Conservation (phyloP, 2,113 vertebrate species). For the Aspiorhynchus laticeps region DNA sequence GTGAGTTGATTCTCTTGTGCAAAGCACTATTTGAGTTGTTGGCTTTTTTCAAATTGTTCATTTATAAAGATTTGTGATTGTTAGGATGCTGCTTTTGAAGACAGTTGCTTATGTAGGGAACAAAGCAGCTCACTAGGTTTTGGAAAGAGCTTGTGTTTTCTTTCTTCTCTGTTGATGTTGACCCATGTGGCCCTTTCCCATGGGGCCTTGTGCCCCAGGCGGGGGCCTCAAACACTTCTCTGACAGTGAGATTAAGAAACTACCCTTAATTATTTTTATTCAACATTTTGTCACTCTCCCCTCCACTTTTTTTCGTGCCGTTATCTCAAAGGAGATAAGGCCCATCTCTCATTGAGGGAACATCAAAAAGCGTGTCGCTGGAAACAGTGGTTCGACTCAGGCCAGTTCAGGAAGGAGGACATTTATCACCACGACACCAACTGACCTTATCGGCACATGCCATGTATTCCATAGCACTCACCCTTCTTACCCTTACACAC, state of each 20-base stretch:
- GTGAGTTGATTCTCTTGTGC: background rate
- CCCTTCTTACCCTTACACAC: slow-evolving; percentile 42
- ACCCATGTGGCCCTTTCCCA: slow-evolving; percentile 26
- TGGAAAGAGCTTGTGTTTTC: slow-evolving; percentile 10
- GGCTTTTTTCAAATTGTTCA: background rate
- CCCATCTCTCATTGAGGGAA: slow-evolving; percentile 64
- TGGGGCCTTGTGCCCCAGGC: background rate
- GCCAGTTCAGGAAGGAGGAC: slow-evolving; percentile 69
- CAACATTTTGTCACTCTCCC: slow-evolving; percentile 59
- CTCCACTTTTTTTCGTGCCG: slow-evolving; percentile 47
- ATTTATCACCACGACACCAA: slow-evolving; percentile 77
- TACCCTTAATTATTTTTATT: slow-evolving; percentile 71
- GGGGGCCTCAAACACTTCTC: slow-evolving; percentile 16
- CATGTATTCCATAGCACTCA: slow-evolving; percentile 62
- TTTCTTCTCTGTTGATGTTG: slow-evolving; percentile 22
- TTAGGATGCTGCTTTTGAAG: slow-evolving; percentile 4
- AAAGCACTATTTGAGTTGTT: background rate
- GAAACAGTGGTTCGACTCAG: slow-evolving; percentile 60
- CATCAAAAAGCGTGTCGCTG: slow-evolving; percentile 69
- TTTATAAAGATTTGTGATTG: background rate
- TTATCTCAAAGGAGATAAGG: slow-evolving; percentile 76
- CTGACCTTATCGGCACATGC: slow-evolving; percentile 69
- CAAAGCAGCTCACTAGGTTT: slow-evolving; percentile 20
- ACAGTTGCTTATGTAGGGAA: background rate
- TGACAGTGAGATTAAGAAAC: slow-evolving; percentile 42